These are phyloP conservation scores for Leptinotarsa juncta DNA, from an alignment of 2,888 invertebrate species.

Conservation along the genomic window DNA sequence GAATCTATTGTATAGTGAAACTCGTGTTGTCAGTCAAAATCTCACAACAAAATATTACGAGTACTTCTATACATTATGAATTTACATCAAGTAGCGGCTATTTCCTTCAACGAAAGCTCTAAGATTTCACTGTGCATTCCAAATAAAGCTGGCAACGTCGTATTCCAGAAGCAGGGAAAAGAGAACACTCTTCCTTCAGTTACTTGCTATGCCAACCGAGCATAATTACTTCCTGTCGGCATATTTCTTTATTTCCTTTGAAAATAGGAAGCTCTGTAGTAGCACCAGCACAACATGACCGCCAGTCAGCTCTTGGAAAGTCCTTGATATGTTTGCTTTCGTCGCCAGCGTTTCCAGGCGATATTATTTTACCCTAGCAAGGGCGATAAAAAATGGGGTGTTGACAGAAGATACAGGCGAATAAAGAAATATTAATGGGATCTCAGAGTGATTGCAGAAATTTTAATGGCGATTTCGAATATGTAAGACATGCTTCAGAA, in stretches of 20 bases:
- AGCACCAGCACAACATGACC: conserved; percentile 48
- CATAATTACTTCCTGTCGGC: conserved; percentile 47
- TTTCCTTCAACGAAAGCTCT: no score
- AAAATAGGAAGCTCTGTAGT: conserved; percentile 45
- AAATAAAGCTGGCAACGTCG: neutral
- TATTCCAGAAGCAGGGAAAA: conserved; percentile 1
- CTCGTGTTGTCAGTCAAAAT: no score
- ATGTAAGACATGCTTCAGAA: no score
- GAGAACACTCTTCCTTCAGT: conserved; percentile 22
- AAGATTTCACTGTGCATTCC: no score
- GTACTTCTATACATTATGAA: no score
- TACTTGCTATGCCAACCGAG: conserved; percentile 40
- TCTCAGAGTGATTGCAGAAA: no score
- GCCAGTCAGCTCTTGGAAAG: conserved; percentile 42
- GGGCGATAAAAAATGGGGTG: neutral
- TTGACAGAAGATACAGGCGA: no score
- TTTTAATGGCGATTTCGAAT: no score
- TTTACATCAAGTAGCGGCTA: no score
- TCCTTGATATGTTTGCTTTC: conserved; percentile 14
- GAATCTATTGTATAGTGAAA: no score
- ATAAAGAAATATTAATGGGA: no score
- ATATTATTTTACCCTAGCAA: neutral
- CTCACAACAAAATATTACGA: no score
- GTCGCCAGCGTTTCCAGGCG: neutral
- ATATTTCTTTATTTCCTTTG: conserved; percentile 49